Evolutionary conservation across 2,113 vertebrate species (phyloP).

Genomic region (Corythornis cristatus): DNA sequence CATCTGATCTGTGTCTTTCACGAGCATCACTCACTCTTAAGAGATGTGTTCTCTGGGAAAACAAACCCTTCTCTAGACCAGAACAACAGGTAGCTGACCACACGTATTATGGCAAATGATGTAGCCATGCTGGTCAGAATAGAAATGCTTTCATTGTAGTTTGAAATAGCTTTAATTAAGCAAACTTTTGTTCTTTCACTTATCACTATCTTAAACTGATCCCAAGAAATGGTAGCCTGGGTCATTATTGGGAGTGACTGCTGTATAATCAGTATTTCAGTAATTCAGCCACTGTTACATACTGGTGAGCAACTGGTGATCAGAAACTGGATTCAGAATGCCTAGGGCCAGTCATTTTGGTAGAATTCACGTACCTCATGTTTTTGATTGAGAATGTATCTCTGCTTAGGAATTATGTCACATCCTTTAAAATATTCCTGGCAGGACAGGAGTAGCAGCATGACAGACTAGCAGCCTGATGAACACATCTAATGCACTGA

Average conservation of each 20-base stretch:
- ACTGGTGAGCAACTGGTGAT: neutral
- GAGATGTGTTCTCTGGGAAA: neutral
- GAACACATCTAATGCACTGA: neutral
- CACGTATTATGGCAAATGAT: neutral
- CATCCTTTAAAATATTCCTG: neutral
- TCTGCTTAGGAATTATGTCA: neutral
- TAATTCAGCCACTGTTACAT: neutral
- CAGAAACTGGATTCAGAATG: neutral
- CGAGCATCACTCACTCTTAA: neutral
- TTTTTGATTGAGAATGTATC: neutral
- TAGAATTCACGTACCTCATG: neutral
- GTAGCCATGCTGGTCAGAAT: neutral
- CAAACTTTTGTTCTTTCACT: neutral
- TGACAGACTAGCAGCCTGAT: neutral
- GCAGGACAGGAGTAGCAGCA: neutral
- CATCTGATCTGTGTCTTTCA: neutral
- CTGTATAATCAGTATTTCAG: neutral
- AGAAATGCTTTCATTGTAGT: neutral
- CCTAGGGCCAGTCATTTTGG: neutral
- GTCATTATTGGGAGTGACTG: neutral
- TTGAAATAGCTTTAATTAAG: conserved; percentile 15
- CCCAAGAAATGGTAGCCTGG: neutral
- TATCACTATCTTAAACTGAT: neutral
- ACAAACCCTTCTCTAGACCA: neutral
- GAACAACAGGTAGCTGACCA: neutral